Evolutionary conservation across 2,113 vertebrate genomes (phyloP), one percentile per base, ranked within the genome.

Genomic region (Hippocampus abdominalis): DNA sequence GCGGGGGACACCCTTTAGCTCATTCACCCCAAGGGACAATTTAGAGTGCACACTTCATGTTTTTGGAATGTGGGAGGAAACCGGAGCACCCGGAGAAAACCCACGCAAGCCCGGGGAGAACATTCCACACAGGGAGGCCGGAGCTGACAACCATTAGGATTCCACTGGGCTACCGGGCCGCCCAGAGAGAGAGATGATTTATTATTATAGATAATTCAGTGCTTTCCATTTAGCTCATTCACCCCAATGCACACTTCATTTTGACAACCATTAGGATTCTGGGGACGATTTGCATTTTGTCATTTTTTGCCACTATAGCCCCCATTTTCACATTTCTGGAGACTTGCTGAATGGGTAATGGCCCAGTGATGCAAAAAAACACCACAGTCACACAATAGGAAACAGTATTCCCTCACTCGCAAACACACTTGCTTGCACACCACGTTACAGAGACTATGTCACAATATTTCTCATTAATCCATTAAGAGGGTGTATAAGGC

Each of bases 401-500:
- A 27, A 27, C 42, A 25, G 40, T 46, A 64, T 64, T 46, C 32
- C 36, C 21, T 40, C 64, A 32, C 59, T 39, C 57, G 13, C 59
- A 39, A 32, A 67, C 29, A 67, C 21, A 29, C 27, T 49, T 51
- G 29, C 64, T 21, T 36, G 20, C 27, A 32, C 46, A 32, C 27
- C 23, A 46, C 49, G n/a, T 65, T 60, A 21, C 27, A 13, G 42
- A 48, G 54, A 64, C 67, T 0, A 1, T 71, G 75, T 70, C 60
- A 86, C 65, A 63, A 75, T 74, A 71, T 85, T 86, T 74, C 74
- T 81, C 75, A 79, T 81, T 86, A 87, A 85, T 86, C 86, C 81
- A 68, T 63, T 53, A 57, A 77, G 70, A 32, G 61, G 68, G 74
- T 78, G 48, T 40, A 72, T 74, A 78, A 87, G 81, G 61, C 23